A percentile compares a stretch with the other conserved stretches of the same genome.
phyloP scores from a whole-genome alignment of 2,888 invertebrate genomes.

The Metopia argyrocephala region DNA sequence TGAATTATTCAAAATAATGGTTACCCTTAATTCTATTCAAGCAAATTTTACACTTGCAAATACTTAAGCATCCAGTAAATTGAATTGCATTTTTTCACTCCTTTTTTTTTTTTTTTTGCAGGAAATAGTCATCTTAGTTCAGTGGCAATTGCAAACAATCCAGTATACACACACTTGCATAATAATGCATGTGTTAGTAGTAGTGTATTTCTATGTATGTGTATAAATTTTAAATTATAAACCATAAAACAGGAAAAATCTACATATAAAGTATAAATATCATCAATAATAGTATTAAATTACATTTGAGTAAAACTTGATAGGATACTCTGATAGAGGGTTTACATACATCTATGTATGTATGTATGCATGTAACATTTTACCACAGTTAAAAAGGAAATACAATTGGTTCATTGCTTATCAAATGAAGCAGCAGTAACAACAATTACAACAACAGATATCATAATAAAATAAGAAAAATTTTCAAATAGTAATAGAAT shows the following conservation, averaged over 20 bases:
- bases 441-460: background rate
- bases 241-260: slow-evolving; percentile 53
- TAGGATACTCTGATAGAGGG: no score
- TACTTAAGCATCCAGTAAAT: slow-evolving; percentile 31
- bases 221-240: slow-evolving; percentile 51
- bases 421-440: slow-evolving; percentile 61
- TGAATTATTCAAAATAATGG: no score
- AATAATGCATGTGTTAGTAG: background rate
- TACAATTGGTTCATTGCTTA: slow-evolving; percentile 63
- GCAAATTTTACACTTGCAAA: background rate
- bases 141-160: background rate
- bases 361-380: slow-evolving; percentile 16
- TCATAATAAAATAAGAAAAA: background rate
- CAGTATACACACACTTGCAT: background rate
- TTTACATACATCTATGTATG: slow-evolving; percentile 71
- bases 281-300: slow-evolving; percentile 34
- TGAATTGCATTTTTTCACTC: slow-evolving; percentile 23
- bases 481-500: slow-evolving; percentile 36
- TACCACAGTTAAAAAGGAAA: slow-evolving; percentile 50
- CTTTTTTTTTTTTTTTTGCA: background rate
- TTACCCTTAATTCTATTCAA: slow-evolving; percentile 16
- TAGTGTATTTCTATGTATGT: background rate
- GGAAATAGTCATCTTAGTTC: background rate
- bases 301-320: no score
- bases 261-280: slow-evolving; percentile 42